Evolutionary conservation across 2,888 invertebrate species (phyloP).

Genomic region (Drosophila demipolita): DNA sequence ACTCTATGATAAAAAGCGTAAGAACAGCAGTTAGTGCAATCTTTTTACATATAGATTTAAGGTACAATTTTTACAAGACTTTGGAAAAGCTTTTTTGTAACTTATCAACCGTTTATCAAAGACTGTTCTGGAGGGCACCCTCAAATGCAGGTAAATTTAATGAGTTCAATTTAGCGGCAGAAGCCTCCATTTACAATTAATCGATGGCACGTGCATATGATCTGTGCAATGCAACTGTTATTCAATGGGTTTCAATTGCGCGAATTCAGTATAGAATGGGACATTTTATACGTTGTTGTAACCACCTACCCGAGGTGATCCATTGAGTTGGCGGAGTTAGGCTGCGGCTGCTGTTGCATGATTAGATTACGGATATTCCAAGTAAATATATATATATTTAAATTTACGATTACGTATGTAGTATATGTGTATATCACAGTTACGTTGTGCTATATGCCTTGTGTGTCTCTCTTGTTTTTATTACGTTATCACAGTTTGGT

Average conservation of each 20-base stretch:
- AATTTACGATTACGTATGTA: conserved; percentile 1
- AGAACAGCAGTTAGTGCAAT: neutral
- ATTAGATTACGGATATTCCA: conserved; percentile 16
- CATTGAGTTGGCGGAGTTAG: conserved; percentile 15
- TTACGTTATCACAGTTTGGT: conserved; percentile 69
- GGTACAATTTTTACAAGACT: neutral
- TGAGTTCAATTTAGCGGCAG: conserved; percentile 28
- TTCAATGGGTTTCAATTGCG: conserved; percentile 11
- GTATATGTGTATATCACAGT: conserved; percentile 47
- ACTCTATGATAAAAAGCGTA: neutral
- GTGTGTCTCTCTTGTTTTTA: conserved; percentile 28
- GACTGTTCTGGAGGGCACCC: neutral
- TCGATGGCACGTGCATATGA: conserved; percentile 54
- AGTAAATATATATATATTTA: conserved; percentile 11
- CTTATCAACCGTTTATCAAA: neutral
- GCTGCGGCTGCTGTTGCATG: conserved; percentile 30
- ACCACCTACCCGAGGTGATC: conserved; percentile 50
- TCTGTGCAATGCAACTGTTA: conserved; percentile 11
- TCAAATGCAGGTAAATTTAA: conserved; percentile 20
- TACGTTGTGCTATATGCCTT: conserved; percentile 36
- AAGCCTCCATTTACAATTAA: conserved; percentile 21
- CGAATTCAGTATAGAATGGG: neutral
- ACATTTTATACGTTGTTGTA: conserved; percentile 7
- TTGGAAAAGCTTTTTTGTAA: neutral
- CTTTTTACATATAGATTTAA: neutral